Evolutionary conservation across 2,888 invertebrate genomes (phyloP).

Genomic region (Ariolimax columbianus): DNA sequence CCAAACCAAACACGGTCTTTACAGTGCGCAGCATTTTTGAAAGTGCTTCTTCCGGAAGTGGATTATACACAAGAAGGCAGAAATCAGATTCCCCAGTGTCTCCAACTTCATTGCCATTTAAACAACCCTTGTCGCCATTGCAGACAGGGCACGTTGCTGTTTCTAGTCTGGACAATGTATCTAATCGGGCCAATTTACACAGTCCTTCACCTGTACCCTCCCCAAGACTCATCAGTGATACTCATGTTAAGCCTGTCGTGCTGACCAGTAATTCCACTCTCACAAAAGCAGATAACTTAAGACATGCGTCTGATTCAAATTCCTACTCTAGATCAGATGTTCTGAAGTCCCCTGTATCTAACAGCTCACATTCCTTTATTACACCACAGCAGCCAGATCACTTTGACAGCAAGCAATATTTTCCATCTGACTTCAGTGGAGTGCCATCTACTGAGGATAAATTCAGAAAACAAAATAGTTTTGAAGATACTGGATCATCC

Average conservation of each 20-base stretch:
- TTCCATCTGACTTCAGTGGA: neutral
- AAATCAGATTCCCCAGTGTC: conserved; percentile 37
- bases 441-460: neutral
- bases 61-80: conserved; percentile 31
- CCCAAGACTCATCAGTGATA: conserved; percentile 23
- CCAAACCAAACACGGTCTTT: conserved; percentile 92
- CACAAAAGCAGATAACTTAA: conserved; percentile 10
- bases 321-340: conserved; percentile 5
- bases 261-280: neutral
- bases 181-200: conserved; percentile 6
- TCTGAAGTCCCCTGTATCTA: conserved; percentile 1
- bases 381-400: conserved; percentile 28
- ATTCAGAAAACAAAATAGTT: neutral
- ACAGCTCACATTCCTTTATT: conserved; percentile 11
- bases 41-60: conserved; percentile 47
- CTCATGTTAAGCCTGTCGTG: conserved; percentile 30
- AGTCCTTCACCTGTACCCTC: conserved; percentile 37
- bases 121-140: neutral
- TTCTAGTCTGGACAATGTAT: neutral
- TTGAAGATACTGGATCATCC: neutral
- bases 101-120: neutral
- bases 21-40: conserved; percentile 92
- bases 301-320: neutral
- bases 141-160: conserved; percentile 7
- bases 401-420: neutral